Evolutionary conservation across 2,113 vertebrate species (phyloP), one percentile per base, ranked within the genome.

Genomic region (Trogon surrucura): DNA sequence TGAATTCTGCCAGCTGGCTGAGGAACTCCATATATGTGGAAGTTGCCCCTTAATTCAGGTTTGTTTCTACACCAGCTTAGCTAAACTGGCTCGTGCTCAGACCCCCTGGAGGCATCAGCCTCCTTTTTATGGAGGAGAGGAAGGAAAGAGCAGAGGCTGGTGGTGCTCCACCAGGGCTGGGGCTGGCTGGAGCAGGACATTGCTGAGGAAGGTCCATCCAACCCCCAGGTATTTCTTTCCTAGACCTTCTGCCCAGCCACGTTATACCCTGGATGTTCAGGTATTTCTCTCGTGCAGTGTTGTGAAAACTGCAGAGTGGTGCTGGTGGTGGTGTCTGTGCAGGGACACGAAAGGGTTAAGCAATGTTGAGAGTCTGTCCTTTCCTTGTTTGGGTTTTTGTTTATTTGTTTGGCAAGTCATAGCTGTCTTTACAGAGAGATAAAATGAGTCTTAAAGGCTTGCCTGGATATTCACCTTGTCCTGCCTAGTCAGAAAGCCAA

Each of bases 271-370:
- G 16, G 36, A 6, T 13, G 29, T n/a, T 36, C 34, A 54, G 38
- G 19, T 21, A 2, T 58, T 75, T 27, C n/a, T 47, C 71, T 2
- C 2, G 25, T 5, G 36, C 8, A 2, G 12, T 8, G 22, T 36
- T 84, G 29, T 20, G 34, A 15, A 3, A 32, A 8, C 22, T 16
- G 32, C 54, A 21, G 58, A 19, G 64, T 5, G 20, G 44, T 38
- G 54, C 21, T 36, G 17, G 20, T 26, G 38, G 32, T 32, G 22
- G 5, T 50, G n/a, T 1, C 34, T 18, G 11, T 18, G 56, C 47
- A n/a, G 65, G n/a, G 83, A 6, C 1, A 3, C 15, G 18, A 16
- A 11, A n/a, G 36, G 5, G 0, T 29, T 54, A n/a, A 36, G 23
- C 34, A 34, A 26, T 6, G 2, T 5, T 44, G 54, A 61, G 20